Evolutionary conservation across 30 jellyfish, hydroid and myxozoan genomes (phyloP).

Genomic region (Turritopsis dohrnii): DNA sequence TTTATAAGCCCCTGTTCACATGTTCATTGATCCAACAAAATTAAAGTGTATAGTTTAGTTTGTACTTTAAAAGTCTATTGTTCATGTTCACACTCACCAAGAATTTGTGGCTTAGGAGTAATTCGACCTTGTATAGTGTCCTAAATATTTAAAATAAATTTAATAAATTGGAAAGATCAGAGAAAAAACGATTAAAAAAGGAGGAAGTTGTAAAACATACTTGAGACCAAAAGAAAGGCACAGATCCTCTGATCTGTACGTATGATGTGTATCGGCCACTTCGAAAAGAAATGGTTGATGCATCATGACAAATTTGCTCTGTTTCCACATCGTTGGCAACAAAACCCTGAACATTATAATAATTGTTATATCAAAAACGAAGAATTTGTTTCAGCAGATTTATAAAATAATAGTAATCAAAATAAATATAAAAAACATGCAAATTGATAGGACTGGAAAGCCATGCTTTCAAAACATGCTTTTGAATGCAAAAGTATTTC

Average conservation of each 20-base stretch:
- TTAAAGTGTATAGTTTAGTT: too few species aligned
- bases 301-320: conserved; percentile 98
- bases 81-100: conserved; percentile 42
- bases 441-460: too few species aligned
- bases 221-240: conserved; percentile 99
- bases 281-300: conserved; percentile 70
- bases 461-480: too few species aligned
- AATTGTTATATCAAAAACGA: too few species aligned
- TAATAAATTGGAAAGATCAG: background rate
- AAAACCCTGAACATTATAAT: conserved; percentile 48
- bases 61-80: background rate
- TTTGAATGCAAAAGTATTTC: too few species aligned
- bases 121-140: conserved; percentile 96
- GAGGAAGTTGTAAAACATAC: conserved; percentile 17
- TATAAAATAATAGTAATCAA: too few species aligned
- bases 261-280: conserved; percentile 98
- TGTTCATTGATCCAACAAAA: too few species aligned
- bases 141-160: conserved; percentile 18
- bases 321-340: conserved; percentile 99
- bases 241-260: conserved; percentile 96
- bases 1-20: too few species aligned
- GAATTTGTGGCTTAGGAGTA: conserved; percentile 95
- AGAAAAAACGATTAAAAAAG: background rate
- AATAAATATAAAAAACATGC: too few species aligned
- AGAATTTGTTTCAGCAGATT: too few species aligned